Base-by-base conservation (phyloP, 35 echinoderm and acorn worm genomes). In the Ophiothrix spiculata region DNA sequence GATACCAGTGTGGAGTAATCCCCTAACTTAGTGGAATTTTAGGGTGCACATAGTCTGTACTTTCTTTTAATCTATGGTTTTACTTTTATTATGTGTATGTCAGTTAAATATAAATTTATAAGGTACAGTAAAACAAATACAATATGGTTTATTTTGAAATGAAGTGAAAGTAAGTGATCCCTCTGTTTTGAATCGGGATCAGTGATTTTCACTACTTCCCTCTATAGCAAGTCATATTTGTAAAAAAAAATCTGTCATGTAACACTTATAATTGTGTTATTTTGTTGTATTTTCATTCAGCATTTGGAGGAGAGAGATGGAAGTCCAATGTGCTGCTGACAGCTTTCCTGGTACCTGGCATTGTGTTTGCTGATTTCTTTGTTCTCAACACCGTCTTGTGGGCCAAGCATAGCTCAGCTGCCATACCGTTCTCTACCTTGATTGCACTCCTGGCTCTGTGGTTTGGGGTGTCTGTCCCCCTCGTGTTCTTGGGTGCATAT, bases 261-360 rank as follows among this genome's bases (percentile, higher is more conserved):
- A n/a, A n/a, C n/a, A n/a, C n/a, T n/a, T n/a, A n/a, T n/a, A n/a
- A 14, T 1, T 74, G 1, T 74, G 28, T 49, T 38, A 60, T 74
- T n/a, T 33, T 54, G 1, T 73, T n/a, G 88, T 38, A 23, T 75
- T 86, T 81, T 77, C n/a, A n/a, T n/a, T 2, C 89, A 99, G 96
- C 96, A 33, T 99, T 99, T 84, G 92, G 92, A 78, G 96, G 96
- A 74, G 96, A 99, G 79, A 88, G 86, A 31, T 99, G 96, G 96
- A 99, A 99, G 89, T 94, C 96, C 64, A 99, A 99, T 49, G 92
- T 99, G 0, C 16, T 99, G 39, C 77, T 93, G 69, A 99, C 91
- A 40, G 80, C 89, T 74, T 94, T 98, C 89, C 74, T 99, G 32
- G 90, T 99, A 39, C 96, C 96, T 16, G 89, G 96, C 23, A 90